Evolutionary conservation across 2,888 invertebrate genomes (phyloP).

Genomic region (Agriopis marginaria): DNA sequence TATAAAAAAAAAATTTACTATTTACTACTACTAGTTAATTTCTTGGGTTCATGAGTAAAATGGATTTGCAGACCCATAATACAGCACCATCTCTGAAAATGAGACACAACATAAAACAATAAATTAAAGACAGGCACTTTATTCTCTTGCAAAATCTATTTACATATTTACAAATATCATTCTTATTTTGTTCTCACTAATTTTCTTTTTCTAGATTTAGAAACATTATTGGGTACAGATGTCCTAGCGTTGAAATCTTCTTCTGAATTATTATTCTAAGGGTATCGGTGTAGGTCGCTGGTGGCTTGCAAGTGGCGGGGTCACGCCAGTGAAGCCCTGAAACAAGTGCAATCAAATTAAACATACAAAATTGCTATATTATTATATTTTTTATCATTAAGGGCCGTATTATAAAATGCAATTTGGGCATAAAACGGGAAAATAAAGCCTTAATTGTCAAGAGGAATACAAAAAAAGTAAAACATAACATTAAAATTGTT

Average conservation of each 20-base stretch:
- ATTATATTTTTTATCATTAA: not conserved
- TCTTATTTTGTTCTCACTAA: constrained; percentile 11
- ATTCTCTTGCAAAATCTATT: constrained; percentile 52
- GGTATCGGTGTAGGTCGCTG: constrained; percentile 92
- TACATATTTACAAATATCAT: constrained; percentile 53
- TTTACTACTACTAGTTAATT: no score
- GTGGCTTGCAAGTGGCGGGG: constrained; percentile 89
- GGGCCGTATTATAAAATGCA: no score
- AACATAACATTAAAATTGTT: no score
- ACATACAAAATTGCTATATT: not conserved
- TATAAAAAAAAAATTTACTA: no score
- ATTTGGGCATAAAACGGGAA: no score
- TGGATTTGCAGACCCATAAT: no score
- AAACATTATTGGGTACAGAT: constrained; percentile 92
- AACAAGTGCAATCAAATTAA: not conserved
- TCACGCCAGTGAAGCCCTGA: constrained; percentile 91
- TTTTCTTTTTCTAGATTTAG: constrained; percentile 73
- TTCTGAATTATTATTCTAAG: constrained; percentile 92
- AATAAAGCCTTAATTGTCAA: no score
- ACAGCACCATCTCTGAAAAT: not conserved
- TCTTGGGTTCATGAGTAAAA: no score
- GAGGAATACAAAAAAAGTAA: no score
- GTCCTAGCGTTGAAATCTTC: constrained; percentile 91
- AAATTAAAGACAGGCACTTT: constrained; percentile 47
- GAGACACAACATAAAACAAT: constrained; percentile 13